Conservation (phyloP, 2,797 vertebrate species). For the Eulemur mongoz region DNA sequence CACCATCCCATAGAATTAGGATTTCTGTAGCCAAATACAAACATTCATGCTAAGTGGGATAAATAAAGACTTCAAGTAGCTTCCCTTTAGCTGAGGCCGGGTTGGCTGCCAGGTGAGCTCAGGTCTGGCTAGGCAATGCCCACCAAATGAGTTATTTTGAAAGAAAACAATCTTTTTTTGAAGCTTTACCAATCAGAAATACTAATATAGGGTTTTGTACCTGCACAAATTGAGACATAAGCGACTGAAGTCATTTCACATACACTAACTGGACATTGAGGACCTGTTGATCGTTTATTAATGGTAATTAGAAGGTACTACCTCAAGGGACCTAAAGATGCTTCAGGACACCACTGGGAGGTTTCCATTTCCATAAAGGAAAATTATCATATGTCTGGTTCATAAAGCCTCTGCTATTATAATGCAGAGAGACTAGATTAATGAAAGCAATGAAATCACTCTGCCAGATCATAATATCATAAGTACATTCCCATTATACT, state of each 20-base stretch:
- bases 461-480: neutral
- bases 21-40: neutral
- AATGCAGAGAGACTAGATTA: neutral
- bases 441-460: neutral
- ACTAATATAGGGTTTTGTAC: neutral
- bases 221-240: neutral
- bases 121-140: neutral
- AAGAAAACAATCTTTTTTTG: neutral
- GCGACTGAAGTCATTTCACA: neutral
- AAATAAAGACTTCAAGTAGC: neutral
- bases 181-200: constrained; percentile 22
- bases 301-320: neutral
- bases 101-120: neutral
- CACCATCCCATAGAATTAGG: neutral
- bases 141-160: neutral
- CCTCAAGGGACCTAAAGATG: neutral
- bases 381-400: neutral
- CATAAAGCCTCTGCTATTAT: neutral
- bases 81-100: neutral
- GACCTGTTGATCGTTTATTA: neutral
- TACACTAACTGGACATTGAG: neutral
- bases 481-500: neutral
- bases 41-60: neutral
- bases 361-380: neutral
- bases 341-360: neutral